A percentile compares a stretch with the other conserved stretches of the same genome.
Conservation (phyloP, 2,797 vertebrate genomes). For the Urocyon cinereoargenteus region DNA sequence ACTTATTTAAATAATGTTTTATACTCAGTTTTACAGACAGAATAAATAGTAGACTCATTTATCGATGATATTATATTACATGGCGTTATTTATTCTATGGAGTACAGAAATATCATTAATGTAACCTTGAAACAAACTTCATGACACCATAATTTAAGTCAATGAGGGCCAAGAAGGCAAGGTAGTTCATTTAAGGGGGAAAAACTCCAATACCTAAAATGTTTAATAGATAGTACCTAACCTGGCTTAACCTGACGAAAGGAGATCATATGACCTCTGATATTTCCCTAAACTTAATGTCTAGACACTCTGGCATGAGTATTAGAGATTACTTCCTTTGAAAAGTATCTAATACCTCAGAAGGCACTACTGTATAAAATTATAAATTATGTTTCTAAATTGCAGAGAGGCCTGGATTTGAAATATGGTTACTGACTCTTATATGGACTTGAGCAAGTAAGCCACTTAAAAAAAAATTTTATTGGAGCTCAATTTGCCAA, state of each 20-base stretch:
- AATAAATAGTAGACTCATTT: conserved; percentile 31
- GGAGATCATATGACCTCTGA: background rate
- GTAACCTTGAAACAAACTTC: background rate
- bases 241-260: background rate
- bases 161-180: background rate
- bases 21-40: conserved; percentile 15
- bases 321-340: background rate
- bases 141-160: background rate
- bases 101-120: background rate
- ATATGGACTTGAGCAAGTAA: background rate
- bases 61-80: background rate
- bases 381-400: background rate
- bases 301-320: background rate
- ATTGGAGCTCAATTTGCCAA: too few relatives aligned
- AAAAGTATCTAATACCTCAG: background rate
- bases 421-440: background rate
- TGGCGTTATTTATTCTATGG: background rate
- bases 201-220: background rate
- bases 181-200: background rate
- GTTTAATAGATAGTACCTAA: background rate
- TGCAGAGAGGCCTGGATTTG: background rate
- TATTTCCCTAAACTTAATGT: background rate
- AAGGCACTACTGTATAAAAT: background rate
- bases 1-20: conserved; percentile 49
- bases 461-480: background rate